Percentiles rank a stretch among this genome's conserved stretches.
phyloP scores from a whole-genome alignment of 2,888 invertebrate species.

The Troides aeacus region DNA sequence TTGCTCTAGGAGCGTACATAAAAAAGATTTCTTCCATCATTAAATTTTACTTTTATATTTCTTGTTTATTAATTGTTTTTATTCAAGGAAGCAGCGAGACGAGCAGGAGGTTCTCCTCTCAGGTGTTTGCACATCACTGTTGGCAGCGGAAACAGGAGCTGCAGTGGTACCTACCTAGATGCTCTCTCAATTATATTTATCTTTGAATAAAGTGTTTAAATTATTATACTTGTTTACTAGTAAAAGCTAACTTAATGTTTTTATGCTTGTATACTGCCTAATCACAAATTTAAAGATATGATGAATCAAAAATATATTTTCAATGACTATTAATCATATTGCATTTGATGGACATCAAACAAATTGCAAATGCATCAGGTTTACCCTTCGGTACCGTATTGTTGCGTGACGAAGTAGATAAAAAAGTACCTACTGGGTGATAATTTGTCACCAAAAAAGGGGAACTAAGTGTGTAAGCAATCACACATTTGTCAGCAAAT shows the following conservation, averaged over 20 bases:
- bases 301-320: neutral
- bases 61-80: too few species aligned
- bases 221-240: neutral
- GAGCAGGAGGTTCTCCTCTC: too few species aligned
- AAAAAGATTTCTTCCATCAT: conserved; percentile 32
- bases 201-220: neutral
- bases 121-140: too few species aligned
- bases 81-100: too few species aligned
- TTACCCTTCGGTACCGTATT: neutral
- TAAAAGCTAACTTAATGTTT: too few species aligned
- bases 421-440: conserved; percentile 6
- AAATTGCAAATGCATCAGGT: conserved; percentile 2
- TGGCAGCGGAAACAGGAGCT: too few species aligned
- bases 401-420: conserved; percentile 10
- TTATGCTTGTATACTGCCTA: neutral
- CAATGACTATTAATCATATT: neutral
- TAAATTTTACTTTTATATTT: too few species aligned
- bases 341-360: conserved; percentile 8
- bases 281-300: neutral
- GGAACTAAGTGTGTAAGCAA: conserved; percentile 8
- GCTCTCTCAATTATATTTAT: neutral
- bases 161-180: too few species aligned
- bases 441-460: conserved; percentile 20
- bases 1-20: neutral
- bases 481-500: conserved; percentile 2